A percentile compares a stretch with the other conserved stretches of the same genome.
phyloP scores from a whole-genome alignment of 2,113 vertebrate genomes.

The Platysternon megacephalum region DNA sequence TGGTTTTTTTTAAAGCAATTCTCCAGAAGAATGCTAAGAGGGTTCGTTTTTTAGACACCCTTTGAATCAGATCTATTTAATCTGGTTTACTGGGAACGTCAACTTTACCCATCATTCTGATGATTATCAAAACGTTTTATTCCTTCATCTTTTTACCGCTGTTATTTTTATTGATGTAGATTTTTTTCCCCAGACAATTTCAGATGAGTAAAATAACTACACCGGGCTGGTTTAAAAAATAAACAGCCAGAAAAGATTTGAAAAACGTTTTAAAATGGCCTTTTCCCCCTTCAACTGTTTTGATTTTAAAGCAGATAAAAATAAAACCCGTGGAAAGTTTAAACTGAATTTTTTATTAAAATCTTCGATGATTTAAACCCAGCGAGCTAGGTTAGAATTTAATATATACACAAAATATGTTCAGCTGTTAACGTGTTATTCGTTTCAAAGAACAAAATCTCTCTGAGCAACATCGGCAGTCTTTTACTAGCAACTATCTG shows the following conservation, averaged over 20 bases:
- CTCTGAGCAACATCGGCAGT: not conserved
- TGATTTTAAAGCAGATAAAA: not conserved
- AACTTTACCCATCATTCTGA: not conserved
- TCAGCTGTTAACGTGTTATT: not conserved
- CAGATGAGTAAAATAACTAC: not conserved
- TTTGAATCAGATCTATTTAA: not conserved
- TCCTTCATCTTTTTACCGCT: not conserved
- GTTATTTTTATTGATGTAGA: not conserved
- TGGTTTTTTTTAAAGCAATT: not conserved
- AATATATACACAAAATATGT: not conserved
- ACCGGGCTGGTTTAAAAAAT: not conserved
- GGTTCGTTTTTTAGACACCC: no score
- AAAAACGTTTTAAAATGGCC: not conserved
- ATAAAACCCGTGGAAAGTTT: no score
- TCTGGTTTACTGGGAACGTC: not conserved
- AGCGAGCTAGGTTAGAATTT: not conserved
- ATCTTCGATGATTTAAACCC: not conserved
- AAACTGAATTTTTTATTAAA: not conserved
- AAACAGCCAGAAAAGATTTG: not conserved
- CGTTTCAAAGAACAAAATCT: not conserved
- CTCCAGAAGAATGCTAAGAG: not conserved
- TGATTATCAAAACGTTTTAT: not conserved
- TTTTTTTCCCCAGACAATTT: not conserved
- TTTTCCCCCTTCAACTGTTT: not conserved
- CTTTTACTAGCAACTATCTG: not conserved